Evolutionary conservation across 1,140 invertebrate species (phyloP), one percentile per base, ranked within the genome.

Genomic region (Magallana angulata): DNA sequence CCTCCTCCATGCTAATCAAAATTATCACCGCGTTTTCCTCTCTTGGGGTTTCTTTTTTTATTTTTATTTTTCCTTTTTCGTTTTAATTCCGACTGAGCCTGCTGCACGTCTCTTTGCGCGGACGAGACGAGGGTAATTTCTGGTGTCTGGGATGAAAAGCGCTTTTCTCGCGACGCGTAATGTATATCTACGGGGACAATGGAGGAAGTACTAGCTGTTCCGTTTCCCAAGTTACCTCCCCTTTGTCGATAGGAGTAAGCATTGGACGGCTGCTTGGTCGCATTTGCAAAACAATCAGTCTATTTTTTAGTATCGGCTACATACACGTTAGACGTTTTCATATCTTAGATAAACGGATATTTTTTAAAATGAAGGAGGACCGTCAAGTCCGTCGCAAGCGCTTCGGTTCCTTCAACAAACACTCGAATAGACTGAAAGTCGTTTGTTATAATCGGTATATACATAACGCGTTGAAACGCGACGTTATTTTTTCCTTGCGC

Each of bases 71-170:
- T 48, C 5, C 36, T 57, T 56, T 7, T 6, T 6, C 82, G 82
- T 57, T 16, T 64, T 68, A 0, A 12, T 76, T 87, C 58, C 2
- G 36, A 48, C 57, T 87, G 83, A 0, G 86, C 86, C 60, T 83
- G 80, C 14, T 57, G 36, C n/a, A 60, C 16, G 12, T 80, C 68
- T 16, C 76, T 87, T 0, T n/a, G n/a, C 0, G 82, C 9, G 9
- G 86, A 82, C 18, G 60, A 58, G 7, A 84, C 48, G 1, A 64
- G 14, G 4, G 30, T 82, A 11, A 82, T 48, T 8, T 57, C 57
- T 8, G 30, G 7, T 5, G 57, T 8, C n/a, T 24, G 24, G 24
- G 1, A 24, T 24, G 1, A 24, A 24, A 0, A 0, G 24, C 24
- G 24, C 24, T 24, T 24, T 0, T 24, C 24, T 24, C 36, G 36